phyloP scores from a whole-genome alignment of 2,797 vertebrate species.

The Acropternis orthonyx region DNA sequence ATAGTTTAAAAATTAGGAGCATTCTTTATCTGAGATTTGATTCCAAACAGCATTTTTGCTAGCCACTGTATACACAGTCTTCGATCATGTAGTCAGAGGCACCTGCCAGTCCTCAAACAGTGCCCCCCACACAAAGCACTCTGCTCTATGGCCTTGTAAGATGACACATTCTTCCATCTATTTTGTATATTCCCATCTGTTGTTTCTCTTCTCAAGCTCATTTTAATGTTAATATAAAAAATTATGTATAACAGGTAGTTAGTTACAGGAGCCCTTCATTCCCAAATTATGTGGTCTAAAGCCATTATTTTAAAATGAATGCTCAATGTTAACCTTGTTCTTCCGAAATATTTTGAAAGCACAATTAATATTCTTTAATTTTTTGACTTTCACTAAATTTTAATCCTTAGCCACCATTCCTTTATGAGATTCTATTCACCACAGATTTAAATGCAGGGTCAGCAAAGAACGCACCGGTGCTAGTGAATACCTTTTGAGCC shows the following conservation, averaged over 20 bases:
- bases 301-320: background rate
- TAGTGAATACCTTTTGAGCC: background rate
- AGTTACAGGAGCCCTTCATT: background rate
- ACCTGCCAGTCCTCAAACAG: background rate
- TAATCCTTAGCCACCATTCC: background rate
- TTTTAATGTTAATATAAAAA: background rate
- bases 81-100: background rate
- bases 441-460: background rate
- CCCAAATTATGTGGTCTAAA: background rate
- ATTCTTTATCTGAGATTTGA: background rate
- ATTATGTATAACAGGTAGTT: background rate
- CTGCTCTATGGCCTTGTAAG: background rate
- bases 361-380: background rate
- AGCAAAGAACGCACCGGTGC: background rate
- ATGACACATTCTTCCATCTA: background rate
- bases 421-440: background rate
- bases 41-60: background rate
- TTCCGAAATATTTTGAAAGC: background rate
- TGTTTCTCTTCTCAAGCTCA: background rate
- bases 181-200: background rate
- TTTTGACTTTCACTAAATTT: background rate
- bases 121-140: rapidly evolving
- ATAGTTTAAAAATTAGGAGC: background rate
- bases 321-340: background rate
- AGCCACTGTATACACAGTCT: rapidly evolving